phyloP scores from a whole-genome alignment of 53 echinoderm and acorn worm genomes.

The Luidia sarsii region DNA sequence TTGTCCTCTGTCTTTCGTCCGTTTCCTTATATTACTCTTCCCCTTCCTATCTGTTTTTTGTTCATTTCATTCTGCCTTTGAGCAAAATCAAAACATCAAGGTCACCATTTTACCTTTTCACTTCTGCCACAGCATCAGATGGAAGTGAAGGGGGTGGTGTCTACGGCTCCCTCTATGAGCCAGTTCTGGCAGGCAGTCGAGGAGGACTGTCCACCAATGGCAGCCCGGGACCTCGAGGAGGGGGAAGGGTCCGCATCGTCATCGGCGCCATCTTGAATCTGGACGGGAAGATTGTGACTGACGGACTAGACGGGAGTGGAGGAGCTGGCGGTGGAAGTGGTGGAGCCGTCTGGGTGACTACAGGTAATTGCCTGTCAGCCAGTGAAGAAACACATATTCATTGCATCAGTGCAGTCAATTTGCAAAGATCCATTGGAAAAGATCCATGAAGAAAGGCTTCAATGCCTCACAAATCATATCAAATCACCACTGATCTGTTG shows the following conservation, averaged over 20 bases:
- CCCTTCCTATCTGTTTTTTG: too few species aligned
- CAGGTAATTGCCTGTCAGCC: slow-evolving; percentile 71
- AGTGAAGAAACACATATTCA: too few species aligned
- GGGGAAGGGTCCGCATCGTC: slow-evolving; percentile 71
- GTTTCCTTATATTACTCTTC: too few species aligned
- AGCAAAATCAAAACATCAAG: too few species aligned
- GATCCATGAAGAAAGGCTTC: too few species aligned
- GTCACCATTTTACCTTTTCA: background rate
- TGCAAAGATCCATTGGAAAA: too few species aligned
- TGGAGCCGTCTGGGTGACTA: slow-evolving; percentile 82
- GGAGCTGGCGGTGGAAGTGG: slow-evolving; percentile 78
- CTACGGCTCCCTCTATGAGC: slow-evolving; percentile 85
- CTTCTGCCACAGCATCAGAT: slow-evolving; percentile 40
- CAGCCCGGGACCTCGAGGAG: slow-evolving; percentile 77
- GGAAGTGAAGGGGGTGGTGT: slow-evolving; percentile 63
- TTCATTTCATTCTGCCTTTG: too few species aligned
- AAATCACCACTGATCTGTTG: too few species aligned
- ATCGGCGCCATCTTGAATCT: slow-evolving; percentile 81
- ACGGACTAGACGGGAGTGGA: slow-evolving; percentile 54
- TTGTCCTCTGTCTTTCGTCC: too few species aligned
- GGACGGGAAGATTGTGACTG: slow-evolving; percentile 71
- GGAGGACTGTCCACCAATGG: slow-evolving; percentile 69
- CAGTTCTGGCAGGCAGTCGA: slow-evolving; percentile 65
- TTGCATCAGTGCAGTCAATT: too few species aligned
- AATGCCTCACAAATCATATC: too few species aligned